phyloP scores from a whole-genome alignment of 2,888 invertebrate species.

The Venusia cambrica region DNA sequence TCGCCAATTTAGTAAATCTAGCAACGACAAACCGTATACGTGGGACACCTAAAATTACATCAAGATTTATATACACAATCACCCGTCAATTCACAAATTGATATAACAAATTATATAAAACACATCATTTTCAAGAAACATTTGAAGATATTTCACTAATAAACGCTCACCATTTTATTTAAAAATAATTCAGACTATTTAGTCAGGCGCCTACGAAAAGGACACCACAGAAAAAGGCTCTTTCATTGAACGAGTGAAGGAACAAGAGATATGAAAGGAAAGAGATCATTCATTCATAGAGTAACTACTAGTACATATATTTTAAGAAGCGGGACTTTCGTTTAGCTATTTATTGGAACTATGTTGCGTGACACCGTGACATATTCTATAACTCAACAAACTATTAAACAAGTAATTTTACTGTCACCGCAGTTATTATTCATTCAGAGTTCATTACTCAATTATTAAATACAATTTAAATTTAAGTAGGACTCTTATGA shows the following conservation, averaged over 20 bases:
- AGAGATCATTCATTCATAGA: too few species aligned
- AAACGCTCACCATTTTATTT: conserved; percentile 51
- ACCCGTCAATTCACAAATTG: conserved; percentile 10
- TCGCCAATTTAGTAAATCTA: not conserved
- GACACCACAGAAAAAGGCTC: conserved; percentile 50
- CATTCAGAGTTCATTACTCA: too few species aligned
- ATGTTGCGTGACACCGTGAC: too few species aligned
- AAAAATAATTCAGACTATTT: conserved; percentile 28
- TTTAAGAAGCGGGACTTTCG: too few species aligned
- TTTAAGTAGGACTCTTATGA: too few species aligned
- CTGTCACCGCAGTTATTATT: too few species aligned
- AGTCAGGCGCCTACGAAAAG: conserved; percentile 38
- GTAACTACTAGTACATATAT: too few species aligned
- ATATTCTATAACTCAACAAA: too few species aligned
- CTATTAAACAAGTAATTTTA: too few species aligned
- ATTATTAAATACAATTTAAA: too few species aligned
- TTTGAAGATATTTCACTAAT: conserved; percentile 13
- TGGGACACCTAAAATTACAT: conserved; percentile 22
- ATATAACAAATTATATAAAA: not conserved
- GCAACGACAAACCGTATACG: not conserved
- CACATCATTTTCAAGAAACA: not conserved
- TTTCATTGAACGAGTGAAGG: conserved; percentile 14
- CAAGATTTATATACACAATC: conserved; percentile 37
- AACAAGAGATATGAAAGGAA: too few species aligned
- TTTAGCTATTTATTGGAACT: too few species aligned